These are phyloP conservation scores for Megatriorchis doriae DNA, from an alignment of 2,113 vertebrate species.

Conservation along the genomic window DNA sequence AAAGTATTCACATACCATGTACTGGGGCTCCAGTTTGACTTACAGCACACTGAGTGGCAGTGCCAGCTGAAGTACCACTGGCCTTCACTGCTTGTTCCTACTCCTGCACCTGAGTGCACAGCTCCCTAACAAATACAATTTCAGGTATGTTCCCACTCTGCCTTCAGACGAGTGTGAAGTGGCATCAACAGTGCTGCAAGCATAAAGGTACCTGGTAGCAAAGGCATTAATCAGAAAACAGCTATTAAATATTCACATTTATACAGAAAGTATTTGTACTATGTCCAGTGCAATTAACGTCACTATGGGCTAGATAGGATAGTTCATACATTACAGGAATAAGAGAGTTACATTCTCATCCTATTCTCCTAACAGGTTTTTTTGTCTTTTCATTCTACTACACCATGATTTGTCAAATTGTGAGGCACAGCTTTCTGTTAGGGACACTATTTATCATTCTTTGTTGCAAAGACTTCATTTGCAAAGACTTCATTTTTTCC, in stretches of 20 bases:
- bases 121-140: not conserved
- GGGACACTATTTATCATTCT: not conserved
- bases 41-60: not conserved
- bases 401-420: not conserved
- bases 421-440: not conserved
- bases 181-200: not conserved
- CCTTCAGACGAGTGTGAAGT: not conserved
- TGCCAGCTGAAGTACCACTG: not conserved
- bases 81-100: not conserved
- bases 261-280: not conserved
- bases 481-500: not conserved
- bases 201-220: not conserved
- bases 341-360: not conserved
- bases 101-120: not conserved
- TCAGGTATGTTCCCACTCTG: not conserved
- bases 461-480: not conserved
- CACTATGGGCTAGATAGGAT: not conserved
- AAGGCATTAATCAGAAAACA: not conserved
- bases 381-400: not conserved
- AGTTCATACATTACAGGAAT: not conserved
- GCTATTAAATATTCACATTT: not conserved
- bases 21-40: not conserved
- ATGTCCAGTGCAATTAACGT: not conserved
- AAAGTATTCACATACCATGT: not conserved
- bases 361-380: not conserved